Evolutionary conservation across 2,888 invertebrate genomes (phyloP), one percentile per base, ranked within the genome.

Genomic region (Omphaloscelis lunosa): DNA sequence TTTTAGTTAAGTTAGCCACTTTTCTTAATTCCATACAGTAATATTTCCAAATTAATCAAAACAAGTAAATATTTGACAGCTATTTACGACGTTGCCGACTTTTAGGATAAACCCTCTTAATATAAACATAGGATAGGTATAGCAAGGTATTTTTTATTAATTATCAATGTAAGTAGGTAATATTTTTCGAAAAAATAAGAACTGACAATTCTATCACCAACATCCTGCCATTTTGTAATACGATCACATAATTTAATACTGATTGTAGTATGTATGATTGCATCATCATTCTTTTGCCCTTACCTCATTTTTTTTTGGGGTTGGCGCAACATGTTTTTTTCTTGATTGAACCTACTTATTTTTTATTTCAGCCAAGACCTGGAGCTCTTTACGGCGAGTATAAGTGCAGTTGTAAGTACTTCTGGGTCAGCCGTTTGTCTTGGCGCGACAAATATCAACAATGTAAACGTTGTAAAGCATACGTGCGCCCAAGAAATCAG

Each of bases 391-490:
- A 86, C 74, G 93, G 93, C 5, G 88, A 92, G 80, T 93, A 87
- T 80, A 82, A 75, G 23, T 93, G 94, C 72, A 20, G 59, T 0
- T 94, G 94, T 81, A 89, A 91, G 9, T 84, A 90, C 41, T 81
- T 45, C 59, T 94, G 94, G 93, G 77, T 27, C 6, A 94, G 94
- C 78, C 86, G 90, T n/a, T 79, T 86, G n/a, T 90, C 93, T 11
- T 93, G 93, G 92, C 80, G 73, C 2, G 73, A 89, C 56, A 76
- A 56, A 27, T 91, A 86, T 73, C 93, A 93, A 82, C 80, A 84
- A n/a, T 94, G 93, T 82, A 89, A 84, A 73, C 73, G 45, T 5
- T 94, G 94, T 72, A 75, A 59, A 20, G 77, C 20, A 65, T 48
- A 68, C 0, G 92, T 91, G 6, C 88, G 83, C 41, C 86, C 94